These are phyloP conservation scores for Lumbricus terrestris DNA, from an alignment of 2,888 invertebrate species.

Conservation along the genomic window DNA sequence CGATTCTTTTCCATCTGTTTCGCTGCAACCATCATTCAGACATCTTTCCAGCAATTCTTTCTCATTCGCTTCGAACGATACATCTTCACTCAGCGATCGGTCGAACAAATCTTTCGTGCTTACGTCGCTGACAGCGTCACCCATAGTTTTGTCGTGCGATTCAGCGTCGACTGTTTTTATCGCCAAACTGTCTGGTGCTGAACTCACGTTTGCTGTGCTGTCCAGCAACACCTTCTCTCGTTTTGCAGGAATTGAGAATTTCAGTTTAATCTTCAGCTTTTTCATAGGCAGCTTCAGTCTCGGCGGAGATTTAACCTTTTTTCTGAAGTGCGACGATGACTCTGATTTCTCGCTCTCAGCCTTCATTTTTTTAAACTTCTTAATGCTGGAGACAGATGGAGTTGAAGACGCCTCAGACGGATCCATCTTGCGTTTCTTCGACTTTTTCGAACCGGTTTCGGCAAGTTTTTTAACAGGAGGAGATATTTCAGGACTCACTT, in stretches of 20 bases:
- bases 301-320: not conserved
- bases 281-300: not conserved
- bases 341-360: not conserved
- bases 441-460: not conserved
- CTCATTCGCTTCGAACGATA: not conserved
- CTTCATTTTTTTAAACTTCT: not conserved
- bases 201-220: not conserved
- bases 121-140: not conserved
- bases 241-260: not conserved
- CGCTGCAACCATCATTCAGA: not conserved
- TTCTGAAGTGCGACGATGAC: not conserved
- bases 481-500: not conserved
- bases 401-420: not conserved
- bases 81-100: not conserved
- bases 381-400: not conserved
- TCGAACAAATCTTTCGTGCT: not conserved
- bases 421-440: not conserved
- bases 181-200: not conserved
- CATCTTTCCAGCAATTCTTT: not conserved
- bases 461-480: not conserved
- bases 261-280: not conserved
- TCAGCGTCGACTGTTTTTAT: not conserved
- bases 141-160: not conserved
- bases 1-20: not conserved
- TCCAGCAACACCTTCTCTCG: not conserved